Evolutionary conservation across 2,797 vertebrate genomes (phyloP), one percentile per base, ranked within the genome.

Genomic region (Etheostoma nigrum): DNA sequence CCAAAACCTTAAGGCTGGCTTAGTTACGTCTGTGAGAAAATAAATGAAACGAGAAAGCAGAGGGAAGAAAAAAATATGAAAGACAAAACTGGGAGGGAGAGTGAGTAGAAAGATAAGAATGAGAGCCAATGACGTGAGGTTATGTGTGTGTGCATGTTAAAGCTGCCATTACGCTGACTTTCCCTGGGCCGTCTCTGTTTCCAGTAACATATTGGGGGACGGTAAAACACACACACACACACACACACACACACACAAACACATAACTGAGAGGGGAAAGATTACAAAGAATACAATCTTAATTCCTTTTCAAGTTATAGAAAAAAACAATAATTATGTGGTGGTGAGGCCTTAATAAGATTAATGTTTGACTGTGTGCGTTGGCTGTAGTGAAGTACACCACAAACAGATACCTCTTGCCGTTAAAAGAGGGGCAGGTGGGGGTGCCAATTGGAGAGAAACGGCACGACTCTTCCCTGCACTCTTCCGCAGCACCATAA

Each of bases 401-500:
- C n/a, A 25, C 23, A 80, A 57, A 76, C 18, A 78, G 71, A 79
- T 10, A 6, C 9, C 77, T 74, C 18, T 60, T 36, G 64, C 70
- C 51, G 42, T 67, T 63, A 75, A 65, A 48, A 2, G 15, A 11
- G 15, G 19, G 27, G 14, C 4, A 2, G 33, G 11, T 5, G 36
- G 42, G 67, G 60, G 60, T 36, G 61, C 40, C 36, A 60, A 54
- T 79, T 77, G 52, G 33, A 85, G 77, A 67, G 62, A 79, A 79
- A 77, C 27, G 16, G 61, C 49, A 40, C 57, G 18, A 86, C 82
- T 90, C 75, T 79, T 70, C 81, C 84, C 79, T 66, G 83, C 70
- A 75, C 61, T 91, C 83, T 74, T 81, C 75, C 48, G 3, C 69
- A 54, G 74, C 53, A 49, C 79, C 82, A 91, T 89, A 93, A 93